Conservation (phyloP, 2,113 vertebrate species). For the Bubo blakistoni region DNA sequence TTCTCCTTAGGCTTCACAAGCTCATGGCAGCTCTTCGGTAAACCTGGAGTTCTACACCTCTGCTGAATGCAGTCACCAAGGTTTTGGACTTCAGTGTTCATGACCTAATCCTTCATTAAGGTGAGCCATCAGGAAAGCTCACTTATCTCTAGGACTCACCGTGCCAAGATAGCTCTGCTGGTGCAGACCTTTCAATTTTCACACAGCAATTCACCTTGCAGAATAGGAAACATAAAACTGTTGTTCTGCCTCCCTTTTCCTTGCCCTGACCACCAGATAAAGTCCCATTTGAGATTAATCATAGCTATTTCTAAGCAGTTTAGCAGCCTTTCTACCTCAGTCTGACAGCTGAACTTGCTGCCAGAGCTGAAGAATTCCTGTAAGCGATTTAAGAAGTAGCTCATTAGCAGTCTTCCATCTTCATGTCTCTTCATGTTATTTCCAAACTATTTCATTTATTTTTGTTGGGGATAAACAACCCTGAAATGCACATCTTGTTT, state of each 20-base stretch:
- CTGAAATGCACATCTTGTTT: slow-evolving; percentile 26
- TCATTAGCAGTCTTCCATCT: neutral
- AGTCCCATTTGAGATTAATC: neutral
- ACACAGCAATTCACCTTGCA: neutral
- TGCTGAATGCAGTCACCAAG: neutral
- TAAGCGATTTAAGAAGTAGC: neutral
- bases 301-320: neutral
- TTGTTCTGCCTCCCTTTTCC: neutral
- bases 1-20: neutral
- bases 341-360: neutral
- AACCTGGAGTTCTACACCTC: neutral
- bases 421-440: neutral
- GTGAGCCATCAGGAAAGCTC: neutral
- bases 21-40: neutral
- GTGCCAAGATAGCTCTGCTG: neutral
- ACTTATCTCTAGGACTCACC: neutral
- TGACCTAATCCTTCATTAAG: neutral
- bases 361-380: neutral
- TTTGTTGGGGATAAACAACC: neutral
- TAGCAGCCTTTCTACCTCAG: neutral
- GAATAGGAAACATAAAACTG: neutral
- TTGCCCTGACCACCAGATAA: neutral
- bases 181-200: neutral
- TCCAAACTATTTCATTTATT: neutral
- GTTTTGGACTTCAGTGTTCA: neutral